Evolutionary conservation across 2,797 vertebrate species (phyloP).

Genomic region (Paguma larvata): DNA sequence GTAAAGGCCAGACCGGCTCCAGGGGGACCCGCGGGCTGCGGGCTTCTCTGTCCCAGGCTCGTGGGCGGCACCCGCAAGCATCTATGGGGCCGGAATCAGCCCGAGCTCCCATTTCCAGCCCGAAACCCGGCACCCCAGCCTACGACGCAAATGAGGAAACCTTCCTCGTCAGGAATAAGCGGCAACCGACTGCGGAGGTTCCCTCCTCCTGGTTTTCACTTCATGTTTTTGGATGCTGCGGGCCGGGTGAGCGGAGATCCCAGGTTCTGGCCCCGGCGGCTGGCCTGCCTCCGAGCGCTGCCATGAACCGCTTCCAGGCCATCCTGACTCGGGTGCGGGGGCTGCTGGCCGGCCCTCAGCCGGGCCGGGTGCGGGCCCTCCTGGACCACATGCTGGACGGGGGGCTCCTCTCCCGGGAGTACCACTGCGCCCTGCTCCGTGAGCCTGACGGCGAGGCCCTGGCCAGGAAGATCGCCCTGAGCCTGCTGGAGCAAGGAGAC

Average conservation of each 20-base stretch:
- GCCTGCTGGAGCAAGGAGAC: slow-evolving; percentile 88
- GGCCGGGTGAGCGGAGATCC: slow-evolving; percentile 29
- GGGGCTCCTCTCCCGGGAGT: slow-evolving; percentile 89
- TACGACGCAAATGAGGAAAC: slow-evolving; percentile 85
- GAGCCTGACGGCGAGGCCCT: slow-evolving; percentile 87
- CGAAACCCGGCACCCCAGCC: background rate
- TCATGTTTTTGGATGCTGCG: slow-evolving; percentile 84
- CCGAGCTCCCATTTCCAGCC: background rate
- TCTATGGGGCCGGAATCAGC: background rate
- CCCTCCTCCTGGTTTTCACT: slow-evolving; percentile 82
- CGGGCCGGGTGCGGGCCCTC: slow-evolving; percentile 83
- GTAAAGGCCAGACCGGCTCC: background rate
- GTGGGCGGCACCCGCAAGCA: background rate
- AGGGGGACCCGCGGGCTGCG: background rate
- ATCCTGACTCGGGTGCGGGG: slow-evolving; percentile 87
- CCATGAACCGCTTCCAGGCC: slow-evolving; percentile 89
- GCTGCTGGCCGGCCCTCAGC: slow-evolving; percentile 83
- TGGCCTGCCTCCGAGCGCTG: background rate
- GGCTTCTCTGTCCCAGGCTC: background rate
- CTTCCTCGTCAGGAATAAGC: slow-evolving; percentile 67
- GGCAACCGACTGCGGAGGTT: slow-evolving; percentile 41
- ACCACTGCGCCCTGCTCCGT: slow-evolving; percentile 84
- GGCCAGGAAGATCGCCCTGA: slow-evolving; percentile 89
- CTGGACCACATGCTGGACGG: slow-evolving; percentile 86
- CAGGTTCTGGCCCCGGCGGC: background rate